These are phyloP conservation scores for Spisula subtruncata DNA, from an alignment of 2,888 invertebrate genomes.

Conservation along the genomic window DNA sequence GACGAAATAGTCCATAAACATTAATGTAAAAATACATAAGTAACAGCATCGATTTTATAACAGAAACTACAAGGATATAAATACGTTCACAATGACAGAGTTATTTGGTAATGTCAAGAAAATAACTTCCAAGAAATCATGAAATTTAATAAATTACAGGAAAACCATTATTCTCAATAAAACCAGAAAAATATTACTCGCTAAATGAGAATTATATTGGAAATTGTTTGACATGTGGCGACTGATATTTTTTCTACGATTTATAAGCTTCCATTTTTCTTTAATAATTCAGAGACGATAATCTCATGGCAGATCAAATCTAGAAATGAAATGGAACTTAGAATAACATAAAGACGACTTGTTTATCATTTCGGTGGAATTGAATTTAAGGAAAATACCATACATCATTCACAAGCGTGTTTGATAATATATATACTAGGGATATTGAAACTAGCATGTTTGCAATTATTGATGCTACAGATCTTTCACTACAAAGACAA, in stretches of 20 bases:
- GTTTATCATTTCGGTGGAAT: not conserved
- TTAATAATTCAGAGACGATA: not conserved
- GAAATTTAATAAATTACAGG: not conserved
- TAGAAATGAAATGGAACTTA: not conserved
- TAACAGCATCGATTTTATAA: not conserved
- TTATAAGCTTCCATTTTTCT: conserved; percentile 7
- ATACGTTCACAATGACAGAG: not conserved
- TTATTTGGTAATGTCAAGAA: not conserved
- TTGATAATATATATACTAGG: too few species aligned
- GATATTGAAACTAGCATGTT: too few species aligned
- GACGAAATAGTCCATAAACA: too few species aligned
- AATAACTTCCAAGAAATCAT: not conserved
- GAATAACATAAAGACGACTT: not conserved
- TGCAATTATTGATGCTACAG: too few species aligned
- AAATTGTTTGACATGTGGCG: not conserved
- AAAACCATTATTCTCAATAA: not conserved
- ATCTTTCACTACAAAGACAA: too few species aligned
- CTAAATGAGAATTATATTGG: not conserved
- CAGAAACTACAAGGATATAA: not conserved
- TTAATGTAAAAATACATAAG: too few species aligned
- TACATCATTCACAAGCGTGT: too few species aligned
- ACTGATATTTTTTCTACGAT: too few species aligned
- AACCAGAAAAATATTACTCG: not conserved
- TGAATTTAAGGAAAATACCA: not conserved
- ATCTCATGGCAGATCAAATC: not conserved